Evolutionary conservation across 2,888 invertebrate genomes (phyloP), one percentile per base, ranked within the genome.

Genomic region (Panorpa germanica): DNA sequence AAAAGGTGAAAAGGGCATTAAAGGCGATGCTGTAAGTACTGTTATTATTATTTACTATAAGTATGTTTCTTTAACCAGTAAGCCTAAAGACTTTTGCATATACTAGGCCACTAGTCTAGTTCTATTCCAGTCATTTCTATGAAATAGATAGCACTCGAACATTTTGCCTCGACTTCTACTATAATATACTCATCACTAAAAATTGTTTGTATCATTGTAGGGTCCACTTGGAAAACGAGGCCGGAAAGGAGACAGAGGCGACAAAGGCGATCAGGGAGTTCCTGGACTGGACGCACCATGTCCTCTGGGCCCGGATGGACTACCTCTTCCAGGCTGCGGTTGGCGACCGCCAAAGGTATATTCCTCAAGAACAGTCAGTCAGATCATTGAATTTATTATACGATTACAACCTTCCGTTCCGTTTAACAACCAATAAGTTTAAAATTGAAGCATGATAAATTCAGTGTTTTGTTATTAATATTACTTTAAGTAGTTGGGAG

Each of bases 201-300:
- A 6, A 23, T 14, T 23, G 20, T 33, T 11, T 26, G 32, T 16
- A n/a, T n/a, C n/a, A n/a, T 44, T 49, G 16, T 59, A 85, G 83
- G 90, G 90, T 32, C 78, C 78, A 32, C 60, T 70, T 37, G 91
- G 91, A 35, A 86, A 83, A 57, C 69, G 88, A 43, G 93, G 93
- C 31, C 69, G 81, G 42, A 85, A 83, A 58, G 93, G 93, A 18
- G 82, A 86, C 55, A 76, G 76, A 47, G 93, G 93, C 22, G 78
- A 81, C 47, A 85, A 85, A 58, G 93, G 93, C 33, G 90, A 90
- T 47, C 85, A 86, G 64, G 95, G 95, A 41, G 90, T 91, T 40
- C 95, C 93, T 19, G 95, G 95, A 20, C 61, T 96, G 45, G 95
- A 96, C 59, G 96, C 96, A 25, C 95, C 95, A n/a, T 96, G 96